Conservation (phyloP, 2,888 invertebrate species). For the Polyommatus iphigenia region DNA sequence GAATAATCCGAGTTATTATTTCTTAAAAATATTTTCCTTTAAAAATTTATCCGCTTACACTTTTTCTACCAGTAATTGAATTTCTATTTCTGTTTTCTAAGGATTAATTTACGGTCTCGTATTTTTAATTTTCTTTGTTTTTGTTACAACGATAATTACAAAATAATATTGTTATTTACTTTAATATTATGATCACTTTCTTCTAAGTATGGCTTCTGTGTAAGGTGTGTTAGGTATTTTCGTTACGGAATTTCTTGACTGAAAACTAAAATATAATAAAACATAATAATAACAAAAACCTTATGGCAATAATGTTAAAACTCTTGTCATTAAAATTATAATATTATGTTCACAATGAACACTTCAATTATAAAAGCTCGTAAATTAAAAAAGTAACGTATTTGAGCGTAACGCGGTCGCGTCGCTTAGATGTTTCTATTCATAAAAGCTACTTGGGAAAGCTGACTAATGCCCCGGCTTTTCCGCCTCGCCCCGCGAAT, state of each 20-base stretch:
- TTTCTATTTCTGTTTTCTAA: constrained; percentile 22
- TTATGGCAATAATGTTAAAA: too few relatives aligned
- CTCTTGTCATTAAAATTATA: background rate
- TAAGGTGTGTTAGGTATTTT: too few relatives aligned
- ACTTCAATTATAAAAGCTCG: constrained; percentile 11
- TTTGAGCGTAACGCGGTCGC: background rate
- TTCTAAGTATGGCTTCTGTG: too few relatives aligned
- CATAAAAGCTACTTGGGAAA: constrained; percentile 31
- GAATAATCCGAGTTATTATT: background rate
- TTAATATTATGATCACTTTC: too few relatives aligned
- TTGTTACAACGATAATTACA: too few relatives aligned
- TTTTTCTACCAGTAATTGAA: constrained; percentile 29
- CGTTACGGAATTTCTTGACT: too few relatives aligned
- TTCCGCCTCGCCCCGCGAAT: constrained; percentile 32
- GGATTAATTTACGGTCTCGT: background rate
- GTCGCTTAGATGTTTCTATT: constrained; percentile 29
- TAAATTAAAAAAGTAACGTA: too few relatives aligned
- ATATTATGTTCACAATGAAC: background rate
- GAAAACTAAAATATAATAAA: too few relatives aligned
- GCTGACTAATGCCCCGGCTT: constrained; percentile 34
- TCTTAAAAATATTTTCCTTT: constrained; percentile 16
- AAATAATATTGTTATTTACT: too few relatives aligned
- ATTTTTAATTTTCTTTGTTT: constrained; percentile 11
- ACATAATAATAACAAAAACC: too few relatives aligned
- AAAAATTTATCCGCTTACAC: constrained; percentile 23